Percentiles rank a stretch among this genome's conserved stretches.
Conservation (phyloP, 2,888 invertebrate genomes). For the Apoda limacodes region DNA sequence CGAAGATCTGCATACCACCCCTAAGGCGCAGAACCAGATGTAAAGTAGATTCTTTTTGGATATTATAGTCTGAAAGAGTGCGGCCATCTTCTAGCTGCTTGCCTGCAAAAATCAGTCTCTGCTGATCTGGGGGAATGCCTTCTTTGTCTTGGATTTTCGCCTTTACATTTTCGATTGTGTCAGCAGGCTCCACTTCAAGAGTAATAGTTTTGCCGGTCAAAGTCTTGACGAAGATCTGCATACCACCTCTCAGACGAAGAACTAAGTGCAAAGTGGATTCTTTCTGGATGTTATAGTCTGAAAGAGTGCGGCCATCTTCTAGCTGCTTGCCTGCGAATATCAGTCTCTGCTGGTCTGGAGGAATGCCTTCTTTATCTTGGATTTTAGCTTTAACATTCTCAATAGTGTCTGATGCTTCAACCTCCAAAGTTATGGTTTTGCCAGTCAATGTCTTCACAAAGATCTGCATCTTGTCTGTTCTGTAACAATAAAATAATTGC, state of each 20-base stretch:
- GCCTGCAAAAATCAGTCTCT: background rate
- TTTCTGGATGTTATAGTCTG: too few species aligned
- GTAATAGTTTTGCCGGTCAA: slow-evolving; percentile 21
- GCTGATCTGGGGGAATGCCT: background rate
- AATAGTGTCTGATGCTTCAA: too few species aligned
- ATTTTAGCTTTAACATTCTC: too few species aligned
- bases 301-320: too few species aligned
- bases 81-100: slow-evolving; percentile 4
- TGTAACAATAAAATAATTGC: slow-evolving; percentile 15
- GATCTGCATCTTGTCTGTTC: slow-evolving; percentile 23
- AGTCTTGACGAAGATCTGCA: slow-evolving; percentile 25
- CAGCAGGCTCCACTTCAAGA: slow-evolving; percentile 18
- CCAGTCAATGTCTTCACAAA: slow-evolving; percentile 47
- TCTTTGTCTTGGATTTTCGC: background rate
- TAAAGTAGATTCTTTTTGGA: slow-evolving; percentile 29
- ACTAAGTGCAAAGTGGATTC: too few species aligned
- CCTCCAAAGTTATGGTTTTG: slow-evolving; percentile 67
- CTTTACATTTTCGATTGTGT: slow-evolving; percentile 16
- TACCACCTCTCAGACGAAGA: too few species aligned
- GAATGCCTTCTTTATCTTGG: too few species aligned
- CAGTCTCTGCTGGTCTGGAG: too few species aligned
- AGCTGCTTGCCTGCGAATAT: too few species aligned
- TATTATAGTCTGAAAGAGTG: slow-evolving; percentile 25
- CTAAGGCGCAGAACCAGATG: slow-evolving; percentile 27
- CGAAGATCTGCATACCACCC: slow-evolving; percentile 31